Evolutionary conservation across 1,140 invertebrate species (phyloP), one percentile per base, ranked within the genome.

Genomic region (Apis mellifera): DNA sequence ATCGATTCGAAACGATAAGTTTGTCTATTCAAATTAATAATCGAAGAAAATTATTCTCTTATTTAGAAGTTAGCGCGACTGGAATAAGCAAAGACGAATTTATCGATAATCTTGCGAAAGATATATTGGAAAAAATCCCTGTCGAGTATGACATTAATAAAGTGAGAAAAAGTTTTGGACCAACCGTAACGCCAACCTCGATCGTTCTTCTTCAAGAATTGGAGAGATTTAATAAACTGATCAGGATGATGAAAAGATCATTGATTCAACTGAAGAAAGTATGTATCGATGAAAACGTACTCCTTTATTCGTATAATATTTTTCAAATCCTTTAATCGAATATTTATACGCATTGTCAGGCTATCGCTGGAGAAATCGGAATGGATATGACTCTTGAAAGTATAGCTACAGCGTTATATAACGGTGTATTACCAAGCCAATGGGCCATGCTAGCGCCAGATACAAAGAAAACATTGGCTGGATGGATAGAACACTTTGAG

Each of bases 171-270:
- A 95, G 96, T 88, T 97, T 96, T 90, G 97, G 97, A 83, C 93
- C 96, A 89, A 95, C 95, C 82, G 96, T 98, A 66, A 96, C 96
- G 8, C 98, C 98, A 9, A 97, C 97, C 0, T 96, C 97, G 0
- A 96, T 98, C 48, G 98, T 99, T 8, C 93, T 99, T 52, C 95
- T 98, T 65, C 98, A 99, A 95, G 98, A 98, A 92, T 92, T 98
- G 26, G 97, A 98, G 89, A 95, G 97, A 90, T 98, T 98, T 92
- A 98, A 98, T 92, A 94, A 95, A 60, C 94, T 99, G 9, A 96
- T 98, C 69, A 91, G 91, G n/a, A 95, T 94, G 78, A 98, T 99
- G 95, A 95, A 92, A 21, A 95, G 92, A 77, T 97, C 97, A 0
- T 93, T 98, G 54, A 94, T 94, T 9, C 95, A 97, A 69, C 93